A percentile compares a stretch with the other conserved stretches of the same genome.
phyloP scores from a whole-genome alignment of 2,113 vertebrate genomes.

The Eudyptes chrysolophus region DNA sequence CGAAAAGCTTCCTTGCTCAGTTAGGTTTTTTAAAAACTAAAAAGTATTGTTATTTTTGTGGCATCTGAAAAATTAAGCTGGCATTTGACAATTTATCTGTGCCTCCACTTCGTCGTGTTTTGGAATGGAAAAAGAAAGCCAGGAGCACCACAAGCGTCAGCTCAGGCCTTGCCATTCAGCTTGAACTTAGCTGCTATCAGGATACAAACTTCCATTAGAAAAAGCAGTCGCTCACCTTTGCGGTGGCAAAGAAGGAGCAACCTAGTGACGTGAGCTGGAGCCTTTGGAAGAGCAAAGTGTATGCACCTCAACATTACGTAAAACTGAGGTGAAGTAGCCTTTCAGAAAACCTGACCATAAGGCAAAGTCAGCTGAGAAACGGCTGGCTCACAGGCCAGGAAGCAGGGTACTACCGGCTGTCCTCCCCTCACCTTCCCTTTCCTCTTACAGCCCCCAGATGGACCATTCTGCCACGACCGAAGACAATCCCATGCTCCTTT shows the following conservation, averaged over 20 bases:
- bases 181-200: background rate
- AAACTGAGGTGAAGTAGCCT: background rate
- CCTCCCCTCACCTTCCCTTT: background rate
- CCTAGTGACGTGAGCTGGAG: background rate
- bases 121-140: background rate
- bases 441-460: background rate
- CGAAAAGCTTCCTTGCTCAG: background rate
- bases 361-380: background rate
- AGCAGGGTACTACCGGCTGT: background rate
- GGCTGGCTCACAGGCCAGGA: background rate
- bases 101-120: background rate
- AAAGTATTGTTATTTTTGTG: background rate
- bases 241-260: background rate
- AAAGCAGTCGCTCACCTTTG: background rate
- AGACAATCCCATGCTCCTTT: background rate
- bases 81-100: background rate
- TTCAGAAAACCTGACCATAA: background rate
- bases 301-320: accelerated
- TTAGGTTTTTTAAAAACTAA: background rate
- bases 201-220: background rate
- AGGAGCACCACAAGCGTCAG: background rate
- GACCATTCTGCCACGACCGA: background rate
- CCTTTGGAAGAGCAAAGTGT: background rate
- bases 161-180: background rate
- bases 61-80: background rate